These are phyloP conservation scores for Drosophila nikananu DNA, from an alignment of 1,140 invertebrate species.

Conservation along the genomic window DNA sequence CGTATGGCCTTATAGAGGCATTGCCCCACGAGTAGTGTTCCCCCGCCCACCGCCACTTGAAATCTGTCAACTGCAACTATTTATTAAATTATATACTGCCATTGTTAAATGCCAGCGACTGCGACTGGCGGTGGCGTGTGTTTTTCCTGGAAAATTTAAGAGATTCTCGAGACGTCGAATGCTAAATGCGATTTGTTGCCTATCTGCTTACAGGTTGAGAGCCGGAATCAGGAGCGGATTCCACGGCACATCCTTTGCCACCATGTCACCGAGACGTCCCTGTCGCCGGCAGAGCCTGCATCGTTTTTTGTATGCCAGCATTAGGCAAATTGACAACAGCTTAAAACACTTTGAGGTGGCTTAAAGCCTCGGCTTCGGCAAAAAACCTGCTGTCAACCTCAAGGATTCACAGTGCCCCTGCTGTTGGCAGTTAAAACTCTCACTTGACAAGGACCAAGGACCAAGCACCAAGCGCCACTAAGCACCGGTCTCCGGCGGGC, in stretches of 20 bases:
- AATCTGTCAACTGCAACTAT: slow-evolving; percentile 84
- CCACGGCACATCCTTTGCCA: slow-evolving; percentile 12
- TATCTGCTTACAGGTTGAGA: slow-evolving; percentile 64
- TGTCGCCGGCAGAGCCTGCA: slow-evolving; percentile 7
- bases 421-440: slow-evolving; percentile 62
- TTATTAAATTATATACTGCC: slow-evolving; percentile 81
- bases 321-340: slow-evolving; percentile 82
- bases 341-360: slow-evolving; percentile 75
- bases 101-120: slow-evolving; percentile 73
- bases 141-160: slow-evolving; percentile 47
- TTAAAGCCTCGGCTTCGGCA: slow-evolving; percentile 55
- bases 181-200: slow-evolving; percentile 61
- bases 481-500: slow-evolving; percentile 8
- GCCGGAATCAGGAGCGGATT: slow-evolving; percentile 29
- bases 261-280: slow-evolving; percentile 51
- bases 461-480: slow-evolving; percentile 12
- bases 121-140: slow-evolving; percentile 25
- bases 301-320: slow-evolving; percentile 37
- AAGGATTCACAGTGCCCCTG: slow-evolving; percentile 57
- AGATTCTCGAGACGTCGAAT: slow-evolving; percentile 36
- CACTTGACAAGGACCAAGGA: slow-evolving; percentile 54
- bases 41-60: slow-evolving; percentile 63
- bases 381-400: slow-evolving; percentile 65
- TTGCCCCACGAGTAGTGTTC: slow-evolving; percentile 47
- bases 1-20: slow-evolving; percentile 45